Conservation (phyloP, 2,797 vertebrate species). For the Danio tinwini region DNA sequence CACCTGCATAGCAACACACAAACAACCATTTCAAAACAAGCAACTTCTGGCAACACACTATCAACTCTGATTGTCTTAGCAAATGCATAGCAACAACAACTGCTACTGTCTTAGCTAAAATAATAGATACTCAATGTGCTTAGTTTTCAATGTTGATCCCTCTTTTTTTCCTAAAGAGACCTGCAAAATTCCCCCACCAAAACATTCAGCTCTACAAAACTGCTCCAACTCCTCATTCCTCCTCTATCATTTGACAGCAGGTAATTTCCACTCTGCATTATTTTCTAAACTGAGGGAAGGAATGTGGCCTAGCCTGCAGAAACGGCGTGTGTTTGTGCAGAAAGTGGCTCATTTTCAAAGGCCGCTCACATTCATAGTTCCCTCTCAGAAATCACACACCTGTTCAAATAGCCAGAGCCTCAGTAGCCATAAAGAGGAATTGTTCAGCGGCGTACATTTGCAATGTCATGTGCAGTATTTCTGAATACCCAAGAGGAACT, state of each 20-base stretch:
- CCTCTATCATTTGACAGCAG: constrained; percentile 29
- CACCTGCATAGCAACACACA: background rate
- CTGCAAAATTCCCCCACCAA: background rate
- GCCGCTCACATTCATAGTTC: constrained; percentile 59
- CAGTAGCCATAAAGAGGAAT: constrained; percentile 57
- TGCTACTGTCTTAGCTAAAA: background rate
- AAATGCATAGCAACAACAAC: background rate
- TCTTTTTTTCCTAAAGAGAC: constrained; percentile 1
- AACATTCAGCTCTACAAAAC: background rate
- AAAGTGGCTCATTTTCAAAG: constrained; percentile 53
- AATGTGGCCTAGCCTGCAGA: constrained; percentile 70
- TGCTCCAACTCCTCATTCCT: background rate
- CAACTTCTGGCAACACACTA: background rate
- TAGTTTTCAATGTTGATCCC: constrained; percentile 1
- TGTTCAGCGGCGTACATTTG: constrained; percentile 53
- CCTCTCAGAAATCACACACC: constrained; percentile 64
- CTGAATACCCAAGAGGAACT: constrained; percentile 49
- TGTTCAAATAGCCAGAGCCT: constrained; percentile 61
- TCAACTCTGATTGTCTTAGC: no score
- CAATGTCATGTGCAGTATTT: constrained; percentile 55
- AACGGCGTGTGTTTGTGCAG: constrained; percentile 71
- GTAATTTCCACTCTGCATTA: constrained; percentile 67
- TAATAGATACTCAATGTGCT: background rate
- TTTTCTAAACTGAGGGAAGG: constrained; percentile 70
- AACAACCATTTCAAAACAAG: no score